Base-by-base conservation (phyloP, 1,140 invertebrate genomes). In the Antheraea pernyi region DNA sequence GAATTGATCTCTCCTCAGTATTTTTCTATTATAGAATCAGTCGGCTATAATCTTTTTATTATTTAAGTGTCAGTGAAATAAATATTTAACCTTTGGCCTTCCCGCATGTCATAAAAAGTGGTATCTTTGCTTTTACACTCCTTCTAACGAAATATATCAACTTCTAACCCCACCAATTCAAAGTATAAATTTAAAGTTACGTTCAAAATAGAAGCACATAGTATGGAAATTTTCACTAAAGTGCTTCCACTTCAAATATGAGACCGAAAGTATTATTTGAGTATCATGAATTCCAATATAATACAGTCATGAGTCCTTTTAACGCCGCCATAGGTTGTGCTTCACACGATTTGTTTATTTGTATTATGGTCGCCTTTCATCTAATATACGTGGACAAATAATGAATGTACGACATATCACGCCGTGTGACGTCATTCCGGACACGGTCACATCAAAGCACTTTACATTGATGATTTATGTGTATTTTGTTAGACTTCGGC, bases 271-370 rank as follows among this genome's bases (percentile, higher is more conserved):
- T 53, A 53, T 53, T 16, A 53, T 16, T 53, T 53, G 46, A 53
- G 46, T 53, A n/a, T 53, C 1, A 53, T 30, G 30, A 63, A 89
- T 82, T 81, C 80, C 78, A 79, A 80, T 85, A 86, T 85, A 79
- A 87, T 79, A 84, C 78, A 71, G 79, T 85, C 80, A 74, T 59
- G 75, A 76, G 78, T 79, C 79, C 83, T 84, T 85, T 89, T 81
- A 81, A 80, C 84, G 80, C 80, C 80, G 79, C 80, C 80, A 76
- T 70, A 85, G 80, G 77, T 74, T 76, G 76, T 74, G 78, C 78
- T 81, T 84, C 84, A 83, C 82, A 87, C 81, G 77, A 82, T 87
- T 84, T 91, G 85, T 91, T 91, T 91, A 90, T 91, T 91, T 90
- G 88, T 89, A 84, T 86, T 87, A 79, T 84, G 79, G 74, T 75